Conservation (phyloP, 1,140 invertebrate species). For the Theocolax elegans region DNA sequence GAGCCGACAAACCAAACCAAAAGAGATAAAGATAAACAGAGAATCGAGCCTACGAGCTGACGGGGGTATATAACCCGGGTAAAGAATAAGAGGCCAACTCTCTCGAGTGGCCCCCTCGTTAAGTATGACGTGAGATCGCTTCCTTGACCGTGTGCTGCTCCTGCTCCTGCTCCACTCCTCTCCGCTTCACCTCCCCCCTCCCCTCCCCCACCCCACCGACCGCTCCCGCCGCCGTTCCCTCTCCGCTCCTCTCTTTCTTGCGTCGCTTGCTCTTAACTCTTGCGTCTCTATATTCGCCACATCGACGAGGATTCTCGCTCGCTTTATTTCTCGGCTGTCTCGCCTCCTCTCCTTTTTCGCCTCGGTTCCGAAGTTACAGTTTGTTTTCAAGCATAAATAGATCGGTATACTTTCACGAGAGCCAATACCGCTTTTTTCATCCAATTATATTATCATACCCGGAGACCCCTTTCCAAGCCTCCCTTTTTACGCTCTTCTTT, state of each 20-base stretch:
- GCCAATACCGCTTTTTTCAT: constrained; percentile 23
- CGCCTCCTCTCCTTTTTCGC: constrained; percentile 42
- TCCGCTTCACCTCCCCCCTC: constrained; percentile 40
- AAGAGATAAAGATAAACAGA: constrained; percentile 69
- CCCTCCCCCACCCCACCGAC: constrained; percentile 29
- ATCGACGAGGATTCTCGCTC: constrained; percentile 40
- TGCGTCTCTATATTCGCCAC: constrained; percentile 35
- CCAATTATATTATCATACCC: constrained; percentile 37
- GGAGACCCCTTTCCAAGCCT: background rate
- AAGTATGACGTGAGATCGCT: constrained; percentile 66
- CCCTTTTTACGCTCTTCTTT: constrained; percentile 2
- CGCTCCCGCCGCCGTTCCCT: constrained; percentile 30
- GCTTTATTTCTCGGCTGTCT: constrained; percentile 19
- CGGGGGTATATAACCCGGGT: constrained; percentile 47
- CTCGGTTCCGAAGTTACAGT: constrained; percentile 20
- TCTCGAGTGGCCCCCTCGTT: constrained; percentile 58
- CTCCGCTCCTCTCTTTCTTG: constrained; percentile 37
- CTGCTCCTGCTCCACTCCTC: constrained; percentile 34
- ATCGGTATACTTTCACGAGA: constrained; percentile 38
- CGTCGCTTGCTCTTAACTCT: constrained; percentile 43
- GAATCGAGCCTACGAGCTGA: constrained; percentile 64
- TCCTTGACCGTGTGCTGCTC: constrained; percentile 52
- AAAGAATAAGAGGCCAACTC: constrained; percentile 40
- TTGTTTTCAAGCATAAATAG: constrained; percentile 40
- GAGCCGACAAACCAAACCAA: constrained; percentile 68